Evolutionary conservation across 2,113 vertebrate species (phyloP), one percentile per base, ranked within the genome.

Genomic region (Rhinoderma darwinii): DNA sequence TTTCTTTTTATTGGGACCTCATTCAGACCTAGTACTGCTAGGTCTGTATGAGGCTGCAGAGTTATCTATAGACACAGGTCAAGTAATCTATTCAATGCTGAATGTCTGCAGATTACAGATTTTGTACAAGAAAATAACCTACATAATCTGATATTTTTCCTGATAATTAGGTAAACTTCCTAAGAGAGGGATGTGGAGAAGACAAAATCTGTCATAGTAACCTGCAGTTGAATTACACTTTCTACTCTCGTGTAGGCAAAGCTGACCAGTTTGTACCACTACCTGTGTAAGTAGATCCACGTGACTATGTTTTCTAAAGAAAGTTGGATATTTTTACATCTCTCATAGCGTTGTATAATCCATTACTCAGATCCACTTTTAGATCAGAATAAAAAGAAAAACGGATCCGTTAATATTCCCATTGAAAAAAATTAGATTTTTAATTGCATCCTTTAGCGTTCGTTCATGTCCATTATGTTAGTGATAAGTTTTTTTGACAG

Each of bases 191-290:
- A 84, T 99, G 98, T 32, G 98, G 97, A 22, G 91, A 89, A 0
- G 98, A 99, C 93, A 96, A 96, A 90, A 95, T 97, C 89, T 99
- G 98, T 89, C 97, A 98, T 92, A 99, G 98, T 92, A 98, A 99
- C 90, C 91, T 99, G 88, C 95, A 95, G 93, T 93, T 99, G 76
- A 86, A 7, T 30, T 94, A 95, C 88, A 94, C 91, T 86, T 99
- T 97, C 92, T 95, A 96, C 50, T 91, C 95, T 30, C 94, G 95
- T 72, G 78, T 93, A 0, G 90, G 93, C 0, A 92, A 94, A 10
- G 92, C 93, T 0, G 95, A 96, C 80, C 59, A 90, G 25, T 99
- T 98, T 93, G 91, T 91, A 70, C 95, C 96, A 80, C 92, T 99
- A 89, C 95, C 96, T 88, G 90, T 91, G 97, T 98, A 90, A 88